Evolutionary conservation across 2,797 vertebrate genomes (phyloP), one percentile per base, ranked within the genome.

Genomic region (Tympanoctomys barrerae): DNA sequence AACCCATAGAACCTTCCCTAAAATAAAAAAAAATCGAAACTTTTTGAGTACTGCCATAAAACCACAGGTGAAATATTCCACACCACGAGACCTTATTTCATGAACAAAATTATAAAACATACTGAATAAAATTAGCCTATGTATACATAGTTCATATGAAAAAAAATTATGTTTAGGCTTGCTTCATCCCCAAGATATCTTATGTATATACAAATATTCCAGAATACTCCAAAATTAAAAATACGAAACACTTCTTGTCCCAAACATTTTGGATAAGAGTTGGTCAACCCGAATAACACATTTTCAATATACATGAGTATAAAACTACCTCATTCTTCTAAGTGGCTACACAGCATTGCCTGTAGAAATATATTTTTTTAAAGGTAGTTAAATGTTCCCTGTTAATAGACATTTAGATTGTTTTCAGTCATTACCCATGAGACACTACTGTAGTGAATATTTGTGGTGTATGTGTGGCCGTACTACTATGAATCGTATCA

Each of bases 321-420:
- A 82, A 97, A 91, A 87, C 10, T 36, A 13, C 31, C 24, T 88
- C 10, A 61, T 64, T 70, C 46, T 94, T 79, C 70, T 61, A 85
- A 52, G 66, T 78, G 59, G 14, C 36, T 89, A 7, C 57, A 36
- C 4, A 94, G 39, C 64, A 85, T 95, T 94, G 28, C 57, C 68
- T 82, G 9, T 75, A 64, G 71, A 94, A 95, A 91, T 79, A 77
- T 22, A 21, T 57, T 57, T 57, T 57, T 57, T 1, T 59, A 75
- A 49, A 57, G 73, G 8, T 79, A 87, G 28, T 86, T 89, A 82
- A 57, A 21, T 82, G 31, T 75, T 7, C 22, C 8, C 33, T 82
- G 36, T 70, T 86, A 83, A 75, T 91, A 39, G 39, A 28, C 39
- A 87, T 81, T 73, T 46, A 54, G 73, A 70, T 96, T 71, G 19